These are phyloP conservation scores for Athalia rosae DNA, from an alignment of 2,888 invertebrate genomes.

Conservation along the genomic window DNA sequence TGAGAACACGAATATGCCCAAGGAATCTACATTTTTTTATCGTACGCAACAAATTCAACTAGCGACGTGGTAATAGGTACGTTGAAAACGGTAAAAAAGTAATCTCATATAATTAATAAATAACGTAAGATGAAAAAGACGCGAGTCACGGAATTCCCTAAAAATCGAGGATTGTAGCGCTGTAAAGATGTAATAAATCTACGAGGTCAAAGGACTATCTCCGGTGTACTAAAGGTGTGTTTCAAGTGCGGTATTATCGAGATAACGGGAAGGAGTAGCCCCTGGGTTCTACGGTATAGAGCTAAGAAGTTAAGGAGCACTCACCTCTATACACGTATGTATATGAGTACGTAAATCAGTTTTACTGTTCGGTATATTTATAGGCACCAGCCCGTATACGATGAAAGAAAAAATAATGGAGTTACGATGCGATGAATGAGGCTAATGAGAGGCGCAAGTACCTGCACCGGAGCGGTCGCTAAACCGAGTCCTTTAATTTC, in stretches of 20 bases:
- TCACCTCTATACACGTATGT: not conserved
- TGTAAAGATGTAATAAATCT: not conserved
- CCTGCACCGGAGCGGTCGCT: slow-evolving; percentile 23
- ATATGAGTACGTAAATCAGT: slow-evolving; percentile 20
- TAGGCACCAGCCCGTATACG: not conserved
- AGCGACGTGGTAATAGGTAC: too few relatives aligned
- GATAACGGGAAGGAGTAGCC: not conserved
- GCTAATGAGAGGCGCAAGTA: slow-evolving; percentile 46
- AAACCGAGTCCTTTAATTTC: slow-evolving; percentile 26
- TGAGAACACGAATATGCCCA: not conserved
- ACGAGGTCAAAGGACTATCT: slow-evolving; percentile 21
- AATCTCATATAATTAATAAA: too few relatives aligned
- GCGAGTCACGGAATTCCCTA: not conserved
- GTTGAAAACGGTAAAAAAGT: too few relatives aligned
- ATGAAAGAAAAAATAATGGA: slow-evolving; percentile 29
- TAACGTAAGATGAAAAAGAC: not conserved
- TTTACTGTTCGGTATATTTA: slow-evolving; percentile 24
- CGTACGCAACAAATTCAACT: too few relatives aligned
- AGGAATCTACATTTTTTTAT: not conserved
- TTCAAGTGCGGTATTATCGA: slow-evolving; percentile 2
- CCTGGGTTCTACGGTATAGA: not conserved
- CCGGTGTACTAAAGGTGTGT: slow-evolving; percentile 12
- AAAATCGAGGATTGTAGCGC: not conserved
- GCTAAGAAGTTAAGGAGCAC: slow-evolving; percentile 31
- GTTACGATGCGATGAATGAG: slow-evolving; percentile 44